Conservation (phyloP, 2,113 vertebrate species). For the Tapirus terrestris region DNA sequence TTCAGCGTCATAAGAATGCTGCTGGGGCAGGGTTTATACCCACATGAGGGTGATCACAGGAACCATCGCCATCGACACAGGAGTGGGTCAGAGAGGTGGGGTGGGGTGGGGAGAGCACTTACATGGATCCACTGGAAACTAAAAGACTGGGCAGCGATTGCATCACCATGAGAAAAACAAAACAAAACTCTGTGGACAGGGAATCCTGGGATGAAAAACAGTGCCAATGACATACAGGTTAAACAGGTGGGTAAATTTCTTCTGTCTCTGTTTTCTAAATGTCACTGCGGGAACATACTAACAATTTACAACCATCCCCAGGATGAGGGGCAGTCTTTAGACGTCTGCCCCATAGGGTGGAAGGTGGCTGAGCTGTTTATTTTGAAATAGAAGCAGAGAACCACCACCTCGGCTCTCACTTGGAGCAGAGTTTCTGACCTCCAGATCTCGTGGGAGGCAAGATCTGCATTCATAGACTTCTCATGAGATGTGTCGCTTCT, state of each 20-base stretch:
- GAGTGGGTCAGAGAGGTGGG: neutral
- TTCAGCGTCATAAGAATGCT: neutral
- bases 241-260: neutral
- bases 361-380: neutral
- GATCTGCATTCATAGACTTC: slow-evolving; percentile 95
- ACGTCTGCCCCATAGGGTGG: neutral
- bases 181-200: neutral
- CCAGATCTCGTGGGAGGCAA: slow-evolving; percentile 98
- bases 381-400: neutral
- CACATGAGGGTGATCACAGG: too few relatives aligned
- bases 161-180: neutral
- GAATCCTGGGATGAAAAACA: neutral
- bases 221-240: neutral
- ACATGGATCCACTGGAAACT: neutral
- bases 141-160: neutral
- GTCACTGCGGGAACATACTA: neutral
- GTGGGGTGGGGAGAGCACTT: neutral
- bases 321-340: neutral
- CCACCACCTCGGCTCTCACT: slow-evolving; percentile 62
- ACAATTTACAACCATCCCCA: neutral
- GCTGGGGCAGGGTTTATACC: neutral
- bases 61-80: neutral
- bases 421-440: slow-evolving; percentile 95
- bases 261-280: neutral
- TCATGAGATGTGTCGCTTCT: slow-evolving; percentile 96